Evolutionary conservation across 2,113 vertebrate genomes (phyloP).

Genomic region (Oncorhynchus tshawytscha): DNA sequence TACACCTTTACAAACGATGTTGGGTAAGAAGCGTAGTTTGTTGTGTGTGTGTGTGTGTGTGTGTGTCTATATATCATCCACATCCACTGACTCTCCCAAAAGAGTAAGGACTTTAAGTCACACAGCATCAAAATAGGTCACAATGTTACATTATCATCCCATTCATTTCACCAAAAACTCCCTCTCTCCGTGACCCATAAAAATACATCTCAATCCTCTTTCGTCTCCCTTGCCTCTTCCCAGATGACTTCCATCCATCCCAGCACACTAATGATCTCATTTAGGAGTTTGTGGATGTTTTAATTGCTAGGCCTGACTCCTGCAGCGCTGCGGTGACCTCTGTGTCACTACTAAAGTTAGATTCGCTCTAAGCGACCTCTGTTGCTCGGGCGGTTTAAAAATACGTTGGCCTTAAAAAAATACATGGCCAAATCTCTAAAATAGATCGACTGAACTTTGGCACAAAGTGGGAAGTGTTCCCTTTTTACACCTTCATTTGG

Average conservation of each 20-base stretch:
- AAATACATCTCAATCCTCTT: constrained; percentile 51
- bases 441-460: no score
- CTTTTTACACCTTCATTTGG: no score
- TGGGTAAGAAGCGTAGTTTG: no score
- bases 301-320: constrained; percentile 61
- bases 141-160: constrained; percentile 31
- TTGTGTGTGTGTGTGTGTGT: not conserved
- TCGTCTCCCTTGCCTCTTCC: constrained; percentile 42
- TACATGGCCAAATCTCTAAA: no score
- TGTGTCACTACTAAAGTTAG: constrained; percentile 56
- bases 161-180: constrained; percentile 48
- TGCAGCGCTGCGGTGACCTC: constrained; percentile 41
- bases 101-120: constrained; percentile 49
- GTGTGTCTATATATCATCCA: constrained; percentile 23
- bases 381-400: no score
- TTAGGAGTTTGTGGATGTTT: constrained; percentile 61
- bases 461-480: no score
- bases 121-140: constrained; percentile 59
- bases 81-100: constrained; percentile 25
- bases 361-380: constrained; percentile 29
- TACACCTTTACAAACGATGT: no score
- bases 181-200: constrained; percentile 38
- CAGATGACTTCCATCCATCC: constrained; percentile 41
- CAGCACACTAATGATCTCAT: constrained; percentile 63
- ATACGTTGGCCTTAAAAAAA: no score